phyloP scores from a whole-genome alignment of 2,888 invertebrate genomes.

The Priocnemis perturbator region DNA sequence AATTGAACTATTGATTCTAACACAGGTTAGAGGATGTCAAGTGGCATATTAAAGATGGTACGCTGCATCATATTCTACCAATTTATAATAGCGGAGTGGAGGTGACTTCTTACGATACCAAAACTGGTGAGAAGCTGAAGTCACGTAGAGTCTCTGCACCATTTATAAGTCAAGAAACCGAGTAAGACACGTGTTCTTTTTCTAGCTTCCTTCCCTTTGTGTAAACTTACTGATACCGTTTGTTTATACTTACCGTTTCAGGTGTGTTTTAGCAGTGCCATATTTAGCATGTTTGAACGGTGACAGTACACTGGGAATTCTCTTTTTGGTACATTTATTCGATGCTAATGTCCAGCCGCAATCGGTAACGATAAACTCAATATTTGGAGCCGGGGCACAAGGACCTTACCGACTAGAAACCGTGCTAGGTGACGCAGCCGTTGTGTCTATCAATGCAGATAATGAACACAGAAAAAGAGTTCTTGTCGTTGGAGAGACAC shows the following conservation, averaged over 20 bases:
- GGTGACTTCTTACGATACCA: conserved; percentile 71
- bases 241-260: conserved; percentile 65
- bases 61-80: conserved; percentile 70
- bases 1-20: conserved; percentile 12
- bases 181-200: conserved; percentile 56
- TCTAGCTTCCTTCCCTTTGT: not conserved
- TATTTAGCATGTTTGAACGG: conserved; percentile 82
- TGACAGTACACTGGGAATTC: conserved; percentile 75
- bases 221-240: not conserved
- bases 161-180: conserved; percentile 67
- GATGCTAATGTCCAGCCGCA: conserved; percentile 62
- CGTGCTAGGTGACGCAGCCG: conserved; percentile 65
- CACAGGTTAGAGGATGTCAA: conserved; percentile 70
- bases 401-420: conserved; percentile 67
- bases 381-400: conserved; percentile 69
- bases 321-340: conserved; percentile 81
- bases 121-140: conserved; percentile 72
- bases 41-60: conserved; percentile 72
- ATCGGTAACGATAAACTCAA: conserved; percentile 67
- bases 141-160: conserved; percentile 64
- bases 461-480: conserved; percentile 71
- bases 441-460: conserved; percentile 66
- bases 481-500: conserved; percentile 68
- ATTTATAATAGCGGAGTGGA: conserved; percentile 69
- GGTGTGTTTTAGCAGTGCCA: conserved; percentile 81